Base-by-base conservation (phyloP, 2,113 vertebrate genomes). In the Nerophis lumbriciformis region DNA sequence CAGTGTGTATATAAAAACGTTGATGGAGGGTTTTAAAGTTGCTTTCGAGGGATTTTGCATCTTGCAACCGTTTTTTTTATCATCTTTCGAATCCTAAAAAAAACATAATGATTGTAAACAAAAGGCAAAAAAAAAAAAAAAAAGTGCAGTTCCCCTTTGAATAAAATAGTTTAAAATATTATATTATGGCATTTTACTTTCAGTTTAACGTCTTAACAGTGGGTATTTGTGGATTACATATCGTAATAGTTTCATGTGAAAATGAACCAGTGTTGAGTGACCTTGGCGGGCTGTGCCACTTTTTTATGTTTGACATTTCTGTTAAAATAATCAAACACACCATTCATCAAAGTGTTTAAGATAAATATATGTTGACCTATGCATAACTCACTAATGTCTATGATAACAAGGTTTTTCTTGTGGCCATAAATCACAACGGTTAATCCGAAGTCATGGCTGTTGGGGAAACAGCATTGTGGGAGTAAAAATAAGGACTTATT, bases 231-330 rank as follows among this genome's bases (percentile, higher is more conserved):
- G 8, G 39, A 42, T 42, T 42, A 3, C 42, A 45, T 45, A 44
- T 10, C 11, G 2, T 49, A 69, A 6, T 51, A 53, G 72, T 76
- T 78, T 53, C 45, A 39, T 73, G 49, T 71, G 66, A 75, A 68
- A 73, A 4, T 54, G 51, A 54, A 64, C 47, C 62, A 38, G 61
- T 48, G 53, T 52, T 63, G 65, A 73, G 67, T 53, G 70, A 74
- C 58, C 47, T 28, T 48, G 42, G 53, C 35, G 61, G 64, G 36
- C 61, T 53, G 49, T 48, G 48, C 53, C 45, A 35, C 39, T 36
- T 11, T 57, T 72, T 68, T 59, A 1, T 37, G 52, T 14, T 35
- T 57, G 55, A 7, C 55, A 19, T 57, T 61, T 50, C 59, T 38
- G 11, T n/a, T 4, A 12, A 35, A 61, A 19, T 50, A 36, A 63